These are phyloP conservation scores for Podabrus alpinus DNA, from an alignment of 2,888 invertebrate genomes.

Conservation along the genomic window DNA sequence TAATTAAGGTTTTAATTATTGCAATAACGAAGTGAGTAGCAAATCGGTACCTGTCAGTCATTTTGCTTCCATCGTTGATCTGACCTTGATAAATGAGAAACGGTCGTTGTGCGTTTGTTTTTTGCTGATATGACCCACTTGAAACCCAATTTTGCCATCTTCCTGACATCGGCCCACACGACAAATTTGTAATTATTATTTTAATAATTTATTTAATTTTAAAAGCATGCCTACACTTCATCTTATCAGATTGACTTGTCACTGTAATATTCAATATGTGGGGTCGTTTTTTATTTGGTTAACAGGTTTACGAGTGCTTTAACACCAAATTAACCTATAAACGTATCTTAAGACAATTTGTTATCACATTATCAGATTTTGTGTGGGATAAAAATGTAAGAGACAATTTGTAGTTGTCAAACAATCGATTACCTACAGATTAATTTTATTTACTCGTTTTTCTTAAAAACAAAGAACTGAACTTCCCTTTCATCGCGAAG, in stretches of 20 bases:
- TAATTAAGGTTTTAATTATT: not conserved
- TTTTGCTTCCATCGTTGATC: not conserved
- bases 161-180: not conserved
- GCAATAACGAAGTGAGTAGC: not conserved
- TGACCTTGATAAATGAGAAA: not conserved
- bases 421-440: not conserved
- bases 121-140: not conserved
- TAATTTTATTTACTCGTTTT: not conserved
- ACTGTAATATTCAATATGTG: not conserved
- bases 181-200: not conserved
- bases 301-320: not conserved
- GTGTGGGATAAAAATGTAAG: slow-evolving; percentile 3
- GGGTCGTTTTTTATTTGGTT: not conserved
- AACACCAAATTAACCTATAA: slow-evolving; percentile 14
- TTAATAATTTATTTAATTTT: not conserved
- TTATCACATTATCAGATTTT: slow-evolving; percentile 4
- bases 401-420: slow-evolving; percentile 2
- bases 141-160: not conserved
- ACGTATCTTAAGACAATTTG: not conserved
- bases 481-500: not conserved
- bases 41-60: not conserved
- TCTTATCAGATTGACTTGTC: slow-evolving; percentile 1
- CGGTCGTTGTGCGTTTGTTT: not conserved
- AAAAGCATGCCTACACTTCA: not conserved
- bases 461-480: not conserved